These are phyloP conservation scores for Tachyglossus aculeatus DNA, from an alignment of 2,797 vertebrate genomes.

Conservation along the genomic window DNA sequence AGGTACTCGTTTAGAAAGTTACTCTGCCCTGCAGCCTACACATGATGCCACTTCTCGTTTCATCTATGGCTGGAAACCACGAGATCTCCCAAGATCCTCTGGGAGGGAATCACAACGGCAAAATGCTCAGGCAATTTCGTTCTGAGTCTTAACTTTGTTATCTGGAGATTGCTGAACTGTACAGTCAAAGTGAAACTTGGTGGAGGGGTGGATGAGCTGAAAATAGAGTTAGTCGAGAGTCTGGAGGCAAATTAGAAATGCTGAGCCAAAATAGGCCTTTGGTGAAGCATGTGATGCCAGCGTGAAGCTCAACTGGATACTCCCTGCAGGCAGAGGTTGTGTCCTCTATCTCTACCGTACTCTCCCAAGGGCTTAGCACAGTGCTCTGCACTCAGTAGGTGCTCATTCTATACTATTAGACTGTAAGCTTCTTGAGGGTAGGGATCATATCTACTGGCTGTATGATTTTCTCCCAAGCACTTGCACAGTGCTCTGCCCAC, in stretches of 20 bases:
- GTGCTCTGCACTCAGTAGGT: too few relatives aligned
- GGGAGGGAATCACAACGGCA: not conserved
- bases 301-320: too few relatives aligned
- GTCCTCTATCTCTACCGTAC: too few relatives aligned
- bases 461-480: too few relatives aligned
- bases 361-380: too few relatives aligned
- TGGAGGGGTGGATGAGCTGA: not conserved
- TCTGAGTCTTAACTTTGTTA: constrained; percentile 1
- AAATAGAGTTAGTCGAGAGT: not conserved
- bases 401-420: too few relatives aligned
- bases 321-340: too few relatives aligned
- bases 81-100: not conserved
- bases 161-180: not conserved
- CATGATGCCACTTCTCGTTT: not conserved
- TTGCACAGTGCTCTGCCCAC: too few relatives aligned
- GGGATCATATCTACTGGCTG: too few relatives aligned
- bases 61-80: not conserved
- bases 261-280: not conserved
- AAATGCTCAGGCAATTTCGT: not conserved
- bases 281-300: not conserved
- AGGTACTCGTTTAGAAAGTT: too few relatives aligned
- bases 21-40: too few relatives aligned
- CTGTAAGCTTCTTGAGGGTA: too few relatives aligned
- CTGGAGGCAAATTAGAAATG: constrained; percentile 29
- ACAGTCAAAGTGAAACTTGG: constrained; percentile 21